Evolutionary conservation across 2,113 vertebrate species (phyloP).

Genomic region (Protobothrops flavoviridis): DNA sequence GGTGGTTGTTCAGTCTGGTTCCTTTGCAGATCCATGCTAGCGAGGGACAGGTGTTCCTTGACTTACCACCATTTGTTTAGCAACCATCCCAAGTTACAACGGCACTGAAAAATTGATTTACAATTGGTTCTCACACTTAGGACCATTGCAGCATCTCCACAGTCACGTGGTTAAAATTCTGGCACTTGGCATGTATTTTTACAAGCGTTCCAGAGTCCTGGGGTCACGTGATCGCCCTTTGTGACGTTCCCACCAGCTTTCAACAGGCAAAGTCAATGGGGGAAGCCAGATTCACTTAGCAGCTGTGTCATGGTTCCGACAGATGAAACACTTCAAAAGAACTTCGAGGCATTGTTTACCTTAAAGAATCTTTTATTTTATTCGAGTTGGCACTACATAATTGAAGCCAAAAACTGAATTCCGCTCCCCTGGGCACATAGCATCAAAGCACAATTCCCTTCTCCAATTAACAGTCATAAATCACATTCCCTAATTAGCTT

Average conservation of each 20-base stretch:
- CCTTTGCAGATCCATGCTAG: not conserved
- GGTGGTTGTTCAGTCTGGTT: not conserved
- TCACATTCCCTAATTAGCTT: no score
- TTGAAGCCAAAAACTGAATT: no score
- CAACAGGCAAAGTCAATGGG: not conserved
- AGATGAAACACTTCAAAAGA: no score
- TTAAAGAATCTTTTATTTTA: no score
- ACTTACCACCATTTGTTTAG: not conserved
- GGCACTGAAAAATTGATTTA: not conserved
- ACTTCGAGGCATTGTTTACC: no score
- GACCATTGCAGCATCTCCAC: not conserved
- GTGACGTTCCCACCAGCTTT: not conserved
- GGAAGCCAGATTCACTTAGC: not conserved
- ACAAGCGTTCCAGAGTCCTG: not conserved
- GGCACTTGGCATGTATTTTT: not conserved
- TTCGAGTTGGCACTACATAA: no score
- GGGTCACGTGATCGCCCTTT: not conserved
- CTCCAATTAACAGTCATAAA: no score
- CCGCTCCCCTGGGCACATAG: no score
- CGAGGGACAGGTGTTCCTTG: not conserved
- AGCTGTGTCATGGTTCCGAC: no score
- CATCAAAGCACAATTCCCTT: no score
- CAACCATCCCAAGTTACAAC: not conserved
- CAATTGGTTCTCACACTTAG: no score
- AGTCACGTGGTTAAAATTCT: not conserved